Evolutionary conservation across 2,797 vertebrate genomes (phyloP).

Genomic region (Pseudochirops corinnae): DNA sequence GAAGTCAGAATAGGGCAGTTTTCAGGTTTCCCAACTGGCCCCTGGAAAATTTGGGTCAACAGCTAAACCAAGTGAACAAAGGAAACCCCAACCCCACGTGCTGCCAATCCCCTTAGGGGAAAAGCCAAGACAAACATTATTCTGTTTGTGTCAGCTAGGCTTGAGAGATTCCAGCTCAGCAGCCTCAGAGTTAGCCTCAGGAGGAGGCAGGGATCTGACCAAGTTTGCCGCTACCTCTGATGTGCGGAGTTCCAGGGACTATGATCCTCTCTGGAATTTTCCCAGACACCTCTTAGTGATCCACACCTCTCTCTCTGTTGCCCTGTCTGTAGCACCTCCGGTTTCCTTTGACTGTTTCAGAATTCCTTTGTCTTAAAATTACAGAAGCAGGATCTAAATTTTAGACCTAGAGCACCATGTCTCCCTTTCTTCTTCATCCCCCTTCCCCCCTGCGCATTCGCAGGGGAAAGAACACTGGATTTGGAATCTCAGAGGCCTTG

Average conservation of each 20-base stretch:
- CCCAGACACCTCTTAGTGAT: neutral
- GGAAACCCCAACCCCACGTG: conserved; percentile 25
- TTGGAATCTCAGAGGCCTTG: neutral
- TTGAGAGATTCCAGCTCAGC: conserved; percentile 1
- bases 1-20: neutral
- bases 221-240: neutral
- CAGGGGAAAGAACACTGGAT: neutral
- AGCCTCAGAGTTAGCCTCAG: neutral
- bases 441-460: neutral
- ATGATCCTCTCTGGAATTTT: conserved; percentile 7
- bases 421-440: neutral
- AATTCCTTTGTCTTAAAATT: neutral
- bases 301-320: conserved; percentile 36
- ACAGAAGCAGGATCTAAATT: neutral
- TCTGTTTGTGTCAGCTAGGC: neutral
- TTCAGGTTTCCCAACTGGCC: conserved; percentile 8
- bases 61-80: conserved; percentile 67
- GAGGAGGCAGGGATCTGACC: conserved; percentile 2
- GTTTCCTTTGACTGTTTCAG: neutral
- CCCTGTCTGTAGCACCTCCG: conserved; percentile 24
- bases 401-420: neutral
- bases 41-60: conserved; percentile 57
- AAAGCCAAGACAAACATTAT: conserved; percentile 50
- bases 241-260: neutral
- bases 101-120: conserved; percentile 19